Percentiles rank a stretch among this genome's conserved stretches.
Evolutionary conservation across 1,140 invertebrate genomes (phyloP).

Genomic region (Sweltsa coloradensis): DNA sequence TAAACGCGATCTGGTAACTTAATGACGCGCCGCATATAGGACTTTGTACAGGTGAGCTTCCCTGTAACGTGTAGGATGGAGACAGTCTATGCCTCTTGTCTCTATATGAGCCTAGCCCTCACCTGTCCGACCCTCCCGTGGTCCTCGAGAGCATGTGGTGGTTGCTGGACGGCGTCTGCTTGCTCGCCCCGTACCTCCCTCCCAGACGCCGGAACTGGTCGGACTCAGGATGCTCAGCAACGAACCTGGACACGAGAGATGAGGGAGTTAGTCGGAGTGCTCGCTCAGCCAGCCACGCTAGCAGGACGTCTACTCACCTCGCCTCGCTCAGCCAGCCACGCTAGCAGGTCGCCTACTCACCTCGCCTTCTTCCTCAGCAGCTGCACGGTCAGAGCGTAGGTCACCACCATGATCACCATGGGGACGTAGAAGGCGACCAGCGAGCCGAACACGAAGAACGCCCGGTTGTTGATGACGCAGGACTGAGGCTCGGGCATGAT

Average conservation of each 20-base stretch:
- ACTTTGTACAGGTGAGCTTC: too few species aligned
- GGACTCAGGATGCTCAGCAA: slow-evolving; percentile 37
- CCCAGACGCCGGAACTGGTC: slow-evolving; percentile 44
- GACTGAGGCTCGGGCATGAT: slow-evolving; percentile 59
- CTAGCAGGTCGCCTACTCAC: slow-evolving; percentile 48
- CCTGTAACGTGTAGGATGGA: too few species aligned
- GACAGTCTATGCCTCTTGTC: too few species aligned
- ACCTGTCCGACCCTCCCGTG: slow-evolving; percentile 1
- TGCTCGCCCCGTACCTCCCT: slow-evolving; percentile 40
- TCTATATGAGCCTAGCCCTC: too few species aligned
- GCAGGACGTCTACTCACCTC: too few species aligned
- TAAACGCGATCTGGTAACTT: too few species aligned
- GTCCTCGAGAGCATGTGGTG: slow-evolving; percentile 17
- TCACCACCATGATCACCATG: slow-evolving; percentile 82
- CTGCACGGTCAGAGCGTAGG: slow-evolving; percentile 79
- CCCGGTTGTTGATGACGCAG: slow-evolving; percentile 76
- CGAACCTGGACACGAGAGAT: too few species aligned
- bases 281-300: too few species aligned
- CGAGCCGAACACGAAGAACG: slow-evolving; percentile 80
- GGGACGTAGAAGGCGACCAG: slow-evolving; percentile 87
- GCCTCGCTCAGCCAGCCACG: too few species aligned
- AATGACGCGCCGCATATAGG: too few species aligned
- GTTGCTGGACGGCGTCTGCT: too few species aligned
- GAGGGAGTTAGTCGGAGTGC: too few species aligned
- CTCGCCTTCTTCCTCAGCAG: slow-evolving; percentile 43